Base-by-base conservation (phyloP, 2,888 invertebrate species). In the Cheilosia vulpina region DNA sequence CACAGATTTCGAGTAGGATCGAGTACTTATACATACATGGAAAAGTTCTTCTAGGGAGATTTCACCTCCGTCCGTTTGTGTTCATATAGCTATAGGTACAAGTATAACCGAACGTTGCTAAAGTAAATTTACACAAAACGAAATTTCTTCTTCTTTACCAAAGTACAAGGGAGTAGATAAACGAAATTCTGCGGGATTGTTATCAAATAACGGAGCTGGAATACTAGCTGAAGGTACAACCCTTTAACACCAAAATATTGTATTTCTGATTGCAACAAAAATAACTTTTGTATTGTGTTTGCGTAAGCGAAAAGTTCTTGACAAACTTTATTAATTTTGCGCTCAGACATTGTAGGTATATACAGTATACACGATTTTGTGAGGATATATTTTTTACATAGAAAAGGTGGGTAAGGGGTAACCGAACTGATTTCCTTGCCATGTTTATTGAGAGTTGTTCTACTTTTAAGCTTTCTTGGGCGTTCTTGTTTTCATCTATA, bases 261-360 rank as follows among this genome's bases (percentile, higher is more conserved):
- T 31, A 58, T 52, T 66, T 50, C 57, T 38, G 38, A 38, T 38
- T 31, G 9, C 52, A 41, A 55, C 15, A 55, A 47, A 66, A 58
- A 50, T 66, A 57, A 75, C 60, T 60, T 68, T 60, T 66, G 58
- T 65, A 58, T 53, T 58, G 34, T 60, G 76, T 66, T 60, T 76
- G 31, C 19, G 19, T 52, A 21, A 24, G 43, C 15, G 58, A 21
- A 65, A 65, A 75, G 47, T 65, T 75, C 6, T 75, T 19, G 17
- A 38, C 34, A 60, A 76, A 76, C 76, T 76, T 68, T 60, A 76
- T 76, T 76, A 66, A 66, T 76, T 76, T 68, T 68, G 45, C 52
- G 24, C 52, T 75, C 21, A 27, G 13, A 55, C 9, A 9, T 50
- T 34, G 43, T 57, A 19, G 11, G 15, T 7, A 41, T 19, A 19